Evolutionary conservation across 2,113 vertebrate genomes (phyloP), one percentile per base, ranked within the genome.

Genomic region (Hemichromis elongatus): DNA sequence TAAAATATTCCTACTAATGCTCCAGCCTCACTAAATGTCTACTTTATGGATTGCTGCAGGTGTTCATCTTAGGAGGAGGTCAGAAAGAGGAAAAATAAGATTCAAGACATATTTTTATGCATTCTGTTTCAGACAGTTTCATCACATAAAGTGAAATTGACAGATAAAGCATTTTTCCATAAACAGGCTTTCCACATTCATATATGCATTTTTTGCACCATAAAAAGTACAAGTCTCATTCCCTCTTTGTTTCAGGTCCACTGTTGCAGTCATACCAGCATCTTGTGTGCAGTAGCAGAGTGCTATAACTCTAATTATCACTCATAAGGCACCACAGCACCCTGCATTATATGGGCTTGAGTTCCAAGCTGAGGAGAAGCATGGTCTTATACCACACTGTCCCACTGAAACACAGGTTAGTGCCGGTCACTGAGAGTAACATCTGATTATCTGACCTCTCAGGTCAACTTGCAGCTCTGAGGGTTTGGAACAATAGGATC

Each of bases 391-490:
- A 90, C 26, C 88, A 83, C 52, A 56, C 80, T 87, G 80, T 86
- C 92, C 90, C 84, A 82, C 86, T 87, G 90, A 87, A 88, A 87
- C 77, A 85, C 82, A 86, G 90, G 91, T 90, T 88, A 86, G 89
- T n/a, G 54, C 54, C 78, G 90, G 93, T 94, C 95, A 93, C 83
- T 5, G 83, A 87, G 86, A 85, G 89, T 80, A 92, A 90, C 91
- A 91, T 92, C 87, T 94, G 93, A 95, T 94, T 91, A 91, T 93
- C 80, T 94, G 93, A 95, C 93, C 94, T 91, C 70, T 77, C 2
- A 3, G 94, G 93, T 94, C 91, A 92, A 83, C 83, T 45, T 21
- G 12, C 86, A 87, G 84, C 87, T 92, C 91, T 85, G 85, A 16
- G 68, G 87, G 26, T 83, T 89, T 86, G 83, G 92, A 95, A 94